Conservation (phyloP, 2,797 vertebrate species). For the Clarias fuscus region DNA sequence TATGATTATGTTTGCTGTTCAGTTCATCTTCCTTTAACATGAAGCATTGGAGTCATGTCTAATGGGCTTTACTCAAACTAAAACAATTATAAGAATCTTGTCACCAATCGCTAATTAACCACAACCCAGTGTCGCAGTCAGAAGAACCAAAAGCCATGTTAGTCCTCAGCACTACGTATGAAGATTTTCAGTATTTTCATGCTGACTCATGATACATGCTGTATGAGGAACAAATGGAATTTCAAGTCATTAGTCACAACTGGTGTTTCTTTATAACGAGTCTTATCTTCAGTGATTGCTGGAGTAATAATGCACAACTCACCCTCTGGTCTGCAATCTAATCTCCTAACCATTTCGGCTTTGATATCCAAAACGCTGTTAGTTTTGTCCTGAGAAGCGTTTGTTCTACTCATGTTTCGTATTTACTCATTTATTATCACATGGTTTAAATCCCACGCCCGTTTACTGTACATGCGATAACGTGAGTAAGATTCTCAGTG, state of each 20-base stretch:
- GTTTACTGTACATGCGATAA: not conserved
- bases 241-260: not conserved
- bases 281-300: constrained; percentile 6
- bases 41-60: not conserved
- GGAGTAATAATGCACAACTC: not conserved
- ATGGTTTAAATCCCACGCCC: not conserved
- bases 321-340: not conserved
- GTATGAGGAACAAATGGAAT: not conserved
- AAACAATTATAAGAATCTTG: not conserved
- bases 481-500: not conserved
- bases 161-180: not conserved
- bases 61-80: not conserved
- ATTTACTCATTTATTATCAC: not conserved
- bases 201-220: not conserved
- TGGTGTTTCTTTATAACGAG: not conserved
- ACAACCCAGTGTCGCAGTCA: not conserved
- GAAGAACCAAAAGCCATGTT: not conserved
- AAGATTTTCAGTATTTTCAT: not conserved
- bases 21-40: not conserved
- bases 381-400: constrained; percentile 5
- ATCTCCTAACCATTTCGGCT: not conserved
- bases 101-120: not conserved
- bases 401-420: not conserved
- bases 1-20: not conserved
- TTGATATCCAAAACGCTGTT: not conserved